Base-by-base conservation (phyloP, 2,888 invertebrate genomes). In the Gnatocerus cornutus region DNA sequence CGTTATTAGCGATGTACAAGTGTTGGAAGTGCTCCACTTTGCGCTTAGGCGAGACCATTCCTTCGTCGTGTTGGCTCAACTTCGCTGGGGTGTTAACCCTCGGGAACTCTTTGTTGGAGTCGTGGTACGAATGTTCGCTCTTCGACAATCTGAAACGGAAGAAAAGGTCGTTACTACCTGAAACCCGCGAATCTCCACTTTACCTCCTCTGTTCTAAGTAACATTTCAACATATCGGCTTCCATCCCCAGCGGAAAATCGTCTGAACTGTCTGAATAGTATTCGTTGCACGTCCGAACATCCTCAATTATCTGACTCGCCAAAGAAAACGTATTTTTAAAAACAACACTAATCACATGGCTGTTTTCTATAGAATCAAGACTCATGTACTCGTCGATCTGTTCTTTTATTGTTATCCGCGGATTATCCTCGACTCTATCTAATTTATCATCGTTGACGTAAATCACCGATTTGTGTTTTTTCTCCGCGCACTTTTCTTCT, bases 61-160 rank as follows among this genome's bases (percentile, higher is more conserved):
- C 79, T 21, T 83, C 84, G 53, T 74, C 80, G 71, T 71, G 73
- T 71, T 16, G 68, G 33, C 52, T 69, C n/a, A 81, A 71, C 73
- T 83, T 83, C 27, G 82, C 81, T 4, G 82, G 81, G 5, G 83
- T 82, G 67, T 82, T 81, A 33, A 81, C 82, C 21, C 82, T 72
- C 6, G 80, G 78, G 0, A 76, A 73, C 10, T 79, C 78, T 66
- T 81, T 82, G 68, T 77, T 77, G 21, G 68, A 71, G n/a, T 77
- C 80, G 66, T 79, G 80, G 33, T 85, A 77, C 12, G 85, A 81
- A 68, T 86, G 83, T 43, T 86, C 87, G 7, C 78, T 82, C 66
- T 86, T 87, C 29, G 88, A 87, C 48, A 88, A 86, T 78, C 88
- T 88, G 80, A 9, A 68, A 65, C 3, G 16, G 8, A 8, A 16